A percentile compares a stretch with the other conserved stretches of the same genome.
Evolutionary conservation across 2,113 vertebrate species (phyloP).

Genomic region (Progne subis): DNA sequence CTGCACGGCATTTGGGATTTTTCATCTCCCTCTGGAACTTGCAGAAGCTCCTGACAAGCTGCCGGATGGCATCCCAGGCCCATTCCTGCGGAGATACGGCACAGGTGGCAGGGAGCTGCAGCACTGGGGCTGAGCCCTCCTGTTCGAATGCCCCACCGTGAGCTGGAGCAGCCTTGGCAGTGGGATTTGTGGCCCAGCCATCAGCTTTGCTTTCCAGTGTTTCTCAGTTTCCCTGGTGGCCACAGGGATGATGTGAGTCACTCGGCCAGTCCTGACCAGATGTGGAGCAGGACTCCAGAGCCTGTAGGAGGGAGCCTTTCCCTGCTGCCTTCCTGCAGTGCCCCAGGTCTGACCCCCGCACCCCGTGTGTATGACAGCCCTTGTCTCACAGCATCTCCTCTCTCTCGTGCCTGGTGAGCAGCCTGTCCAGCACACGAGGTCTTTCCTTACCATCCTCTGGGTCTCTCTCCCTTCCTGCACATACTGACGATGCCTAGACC

Average conservation of each 20-base stretch:
- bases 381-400: not conserved
- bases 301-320: not conserved
- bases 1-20: not conserved
- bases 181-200: not conserved
- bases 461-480: not conserved
- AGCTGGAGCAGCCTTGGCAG: not conserved
- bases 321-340: not conserved
- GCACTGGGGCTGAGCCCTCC: not conserved
- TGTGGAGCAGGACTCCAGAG: not conserved
- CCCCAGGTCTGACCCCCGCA: not conserved
- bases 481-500: rapidly evolving
- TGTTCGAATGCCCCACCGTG: not conserved
- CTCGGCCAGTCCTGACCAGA: not conserved
- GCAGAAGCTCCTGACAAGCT: constrained; percentile 65
- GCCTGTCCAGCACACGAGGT: not conserved
- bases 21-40: constrained; percentile 64
- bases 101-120: not conserved
- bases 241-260: not conserved
- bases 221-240: not conserved
- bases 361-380: not conserved
- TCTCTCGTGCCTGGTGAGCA: not conserved
- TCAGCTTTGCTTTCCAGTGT: not conserved
- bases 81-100: constrained; percentile 8
- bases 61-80: constrained; percentile 46
- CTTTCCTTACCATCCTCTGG: constrained; percentile 9